Base-by-base conservation (phyloP, 2,113 vertebrate species). In the Sinocyclocheilus grahami region DNA sequence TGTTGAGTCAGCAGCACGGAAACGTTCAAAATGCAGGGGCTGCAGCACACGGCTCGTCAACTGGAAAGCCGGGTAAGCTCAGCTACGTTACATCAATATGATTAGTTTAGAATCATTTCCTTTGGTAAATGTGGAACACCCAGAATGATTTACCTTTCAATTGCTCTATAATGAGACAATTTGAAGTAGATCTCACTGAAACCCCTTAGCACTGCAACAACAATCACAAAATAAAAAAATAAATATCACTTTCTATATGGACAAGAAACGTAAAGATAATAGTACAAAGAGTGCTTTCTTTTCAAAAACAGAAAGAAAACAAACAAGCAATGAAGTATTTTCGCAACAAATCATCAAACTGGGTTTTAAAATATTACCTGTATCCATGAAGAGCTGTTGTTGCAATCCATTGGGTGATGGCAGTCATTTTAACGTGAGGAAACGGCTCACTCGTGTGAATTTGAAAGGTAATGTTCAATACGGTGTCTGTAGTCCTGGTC, bases 1-100 rank as follows among this genome's bases (percentile, higher is more conserved):
- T 90, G 92, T 89, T 90, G 93, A 93, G 91, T 92, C 92, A 91
- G 92, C 88, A 60, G 39, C 18, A 76, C 12, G 33, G 8, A 74
- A 75, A 82, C 18, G 53, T 82, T 86, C 46, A 74, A 62, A 48
- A 86, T 58, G 85, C 85, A 85, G 77, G 46, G 53, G 58, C 48
- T 60, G 82, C 65, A 83, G 67, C 33, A 24, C 51, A 72, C 2
- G 5, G 10, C 42, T 83, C 20, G 14, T 71, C 82, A 83, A 39
- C 46, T 39, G 67, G 82, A 83, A 83, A 71, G 60, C 20, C 14
- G 10, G 14, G 39, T 33, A 33, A 82, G 82, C 65, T 55, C 63
- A 69, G 42, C 39, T 27, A 69, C n/a, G 2, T 82, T 46, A 69
- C 58, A 6, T 69, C 80, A 69, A 82, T 82, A 69, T 82, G 60